A percentile compares a stretch with the other conserved stretches of the same genome.
These are phyloP conservation scores for Brachyistius frenatus DNA, from an alignment of 2,113 vertebrate genomes.

Conservation along the genomic window DNA sequence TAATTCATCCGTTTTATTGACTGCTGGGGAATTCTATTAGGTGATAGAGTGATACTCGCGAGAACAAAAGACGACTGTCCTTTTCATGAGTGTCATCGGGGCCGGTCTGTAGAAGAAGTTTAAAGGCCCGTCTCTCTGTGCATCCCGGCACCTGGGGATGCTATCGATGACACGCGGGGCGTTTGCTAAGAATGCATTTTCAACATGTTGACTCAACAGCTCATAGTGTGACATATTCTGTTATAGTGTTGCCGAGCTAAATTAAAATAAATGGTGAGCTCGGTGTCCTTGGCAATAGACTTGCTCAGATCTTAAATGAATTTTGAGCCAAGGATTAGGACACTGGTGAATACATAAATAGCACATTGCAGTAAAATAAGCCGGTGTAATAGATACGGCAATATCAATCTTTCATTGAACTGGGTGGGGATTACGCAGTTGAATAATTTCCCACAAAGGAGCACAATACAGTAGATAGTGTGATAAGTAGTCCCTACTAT, in stretches of 20 bases:
- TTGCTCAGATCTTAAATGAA: conserved; percentile 29
- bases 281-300: conserved; percentile 40
- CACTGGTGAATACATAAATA: conserved; percentile 26
- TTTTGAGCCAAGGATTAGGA: conserved; percentile 3
- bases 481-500: too few species aligned
- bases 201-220: conserved; percentile 35
- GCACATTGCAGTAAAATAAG: background rate
- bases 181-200: conserved; percentile 12
- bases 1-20: conserved; percentile 84
- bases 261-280: conserved; percentile 46
- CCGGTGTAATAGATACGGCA: background rate
- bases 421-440: background rate
- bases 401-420: background rate
- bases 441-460: background rate
- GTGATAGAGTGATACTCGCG: conserved; percentile 67
- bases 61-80: conserved; percentile 75
- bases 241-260: conserved; percentile 29
- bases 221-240: conserved; percentile 21
- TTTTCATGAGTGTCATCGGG: conserved; percentile 67
- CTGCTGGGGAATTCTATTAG: conserved; percentile 79
- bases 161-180: conserved; percentile 13
- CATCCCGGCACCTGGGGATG: conserved; percentile 11
- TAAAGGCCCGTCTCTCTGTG: conserved; percentile 7
- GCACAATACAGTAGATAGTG: too few species aligned
- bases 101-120: conserved; percentile 25